Evolutionary conservation across 2,113 vertebrate genomes (phyloP).

Genomic region (Tinamus guttatus): DNA sequence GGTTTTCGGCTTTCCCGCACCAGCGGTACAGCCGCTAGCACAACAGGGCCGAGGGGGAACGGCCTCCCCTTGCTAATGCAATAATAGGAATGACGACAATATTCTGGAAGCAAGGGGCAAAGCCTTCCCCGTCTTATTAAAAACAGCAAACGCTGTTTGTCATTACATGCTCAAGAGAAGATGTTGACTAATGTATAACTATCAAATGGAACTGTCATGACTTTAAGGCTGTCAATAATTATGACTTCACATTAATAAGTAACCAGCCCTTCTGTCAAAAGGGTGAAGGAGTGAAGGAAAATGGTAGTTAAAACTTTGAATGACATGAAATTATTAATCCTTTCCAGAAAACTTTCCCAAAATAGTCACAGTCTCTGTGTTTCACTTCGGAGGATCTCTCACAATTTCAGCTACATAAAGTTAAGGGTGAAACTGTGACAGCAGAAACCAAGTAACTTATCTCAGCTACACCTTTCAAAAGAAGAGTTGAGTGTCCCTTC

Average conservation of each 20-base stretch:
- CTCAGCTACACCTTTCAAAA: not conserved
- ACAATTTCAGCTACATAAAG: not conserved
- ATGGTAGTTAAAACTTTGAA: constrained; percentile 37
- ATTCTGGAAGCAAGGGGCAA: constrained; percentile 54
- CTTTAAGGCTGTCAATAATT: constrained; percentile 69
- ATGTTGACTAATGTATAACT: constrained; percentile 69
- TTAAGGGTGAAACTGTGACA: not conserved
- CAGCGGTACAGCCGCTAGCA: constrained; percentile 8
- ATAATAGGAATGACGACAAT: constrained; percentile 41
- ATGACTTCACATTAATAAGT: constrained; percentile 68
- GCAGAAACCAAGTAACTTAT: not conserved
- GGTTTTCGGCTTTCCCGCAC: not conserved
- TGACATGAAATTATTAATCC: constrained; percentile 36
- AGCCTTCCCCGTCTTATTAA: constrained; percentile 56
- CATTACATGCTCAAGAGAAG: constrained; percentile 50
- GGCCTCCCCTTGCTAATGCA: constrained; percentile 25
- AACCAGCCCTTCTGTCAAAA: constrained; percentile 66
- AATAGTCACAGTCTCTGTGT: not conserved
- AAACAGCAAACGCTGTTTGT: constrained; percentile 59
- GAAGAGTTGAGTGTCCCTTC: not conserved
- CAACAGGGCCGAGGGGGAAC: constrained; percentile 30
- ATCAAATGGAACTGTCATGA: constrained; percentile 64
- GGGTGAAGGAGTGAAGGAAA: constrained; percentile 51
- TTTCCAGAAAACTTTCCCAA: not conserved
- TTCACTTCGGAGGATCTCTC: not conserved